A percentile compares a stretch with the other conserved stretches of the same genome.
phyloP scores from a whole-genome alignment of 1,140 invertebrate genomes.

The Brachionus angularis region DNA sequence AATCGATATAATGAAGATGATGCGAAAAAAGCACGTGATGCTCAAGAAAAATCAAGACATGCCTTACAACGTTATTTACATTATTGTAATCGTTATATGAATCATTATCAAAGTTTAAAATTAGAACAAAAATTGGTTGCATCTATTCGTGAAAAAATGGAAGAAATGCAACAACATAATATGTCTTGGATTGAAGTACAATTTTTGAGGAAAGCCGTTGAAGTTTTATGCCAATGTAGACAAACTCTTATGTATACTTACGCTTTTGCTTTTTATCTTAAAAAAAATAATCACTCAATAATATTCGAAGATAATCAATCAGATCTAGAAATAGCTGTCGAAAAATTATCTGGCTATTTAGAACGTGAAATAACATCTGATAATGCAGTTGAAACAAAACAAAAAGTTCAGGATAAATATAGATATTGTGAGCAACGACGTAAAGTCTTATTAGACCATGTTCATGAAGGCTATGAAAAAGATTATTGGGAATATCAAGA shows the following conservation, averaged over 20 bases:
- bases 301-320: constrained; percentile 99
- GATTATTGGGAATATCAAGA: constrained; percentile 78
- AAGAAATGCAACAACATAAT: constrained; percentile 98
- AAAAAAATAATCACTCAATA: constrained; percentile 95
- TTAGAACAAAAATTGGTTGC: constrained; percentile 80
- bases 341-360: constrained; percentile 91
- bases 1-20: constrained; percentile 96
- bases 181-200: constrained; percentile 99
- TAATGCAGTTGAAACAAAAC: constrained; percentile 94
- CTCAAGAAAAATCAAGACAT: constrained; percentile 85
- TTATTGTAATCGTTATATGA: constrained; percentile 98
- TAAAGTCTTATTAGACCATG: constrained; percentile 88
- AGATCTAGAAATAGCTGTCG: constrained; percentile 92
- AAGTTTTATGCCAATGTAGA: constrained; percentile 91
- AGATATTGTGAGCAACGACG: constrained; percentile 94
- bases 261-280: constrained; percentile 96
- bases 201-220: constrained; percentile 93
- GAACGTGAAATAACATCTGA: constrained; percentile 95
- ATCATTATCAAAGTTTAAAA: constrained; percentile 96
- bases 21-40: constrained; percentile 87
- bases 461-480: constrained; percentile 96
- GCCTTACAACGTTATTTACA: constrained; percentile 89
- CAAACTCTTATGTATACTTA: constrained; percentile 99
- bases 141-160: constrained; percentile 89
- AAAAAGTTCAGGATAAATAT: constrained; percentile 98